Evolutionary conservation across 92 coral and sea anemone genomes (phyloP).

Genomic region (Palythoa grandis): DNA sequence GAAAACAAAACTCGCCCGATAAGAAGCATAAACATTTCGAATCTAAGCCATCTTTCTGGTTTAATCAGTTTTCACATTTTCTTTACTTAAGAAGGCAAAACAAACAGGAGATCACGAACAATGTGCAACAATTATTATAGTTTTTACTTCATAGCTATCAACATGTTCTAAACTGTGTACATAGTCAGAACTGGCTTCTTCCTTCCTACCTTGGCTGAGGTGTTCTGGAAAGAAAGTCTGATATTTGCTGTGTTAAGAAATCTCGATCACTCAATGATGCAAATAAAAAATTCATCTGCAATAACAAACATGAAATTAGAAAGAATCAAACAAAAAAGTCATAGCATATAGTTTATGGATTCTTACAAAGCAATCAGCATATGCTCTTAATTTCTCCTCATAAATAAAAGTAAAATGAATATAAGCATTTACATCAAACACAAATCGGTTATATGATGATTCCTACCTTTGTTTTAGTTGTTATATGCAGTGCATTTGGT

Average conservation of each 20-base stretch:
- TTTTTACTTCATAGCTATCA: neutral
- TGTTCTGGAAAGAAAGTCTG: constrained; percentile 94
- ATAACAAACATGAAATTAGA: constrained; percentile 2
- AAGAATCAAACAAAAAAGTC: neutral
- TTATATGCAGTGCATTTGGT: constrained; percentile 93
- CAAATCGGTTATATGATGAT: neutral
- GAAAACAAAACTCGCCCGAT: too few relatives aligned
- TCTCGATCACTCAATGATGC: constrained; percentile 94
- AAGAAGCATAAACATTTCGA: too few relatives aligned
- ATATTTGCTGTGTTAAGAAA: constrained; percentile 80
- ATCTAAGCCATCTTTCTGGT: too few relatives aligned
- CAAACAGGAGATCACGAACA: too few relatives aligned
- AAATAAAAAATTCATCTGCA: constrained; percentile 85
- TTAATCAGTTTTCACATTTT: too few relatives aligned
- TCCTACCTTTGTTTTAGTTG: constrained; percentile 88
- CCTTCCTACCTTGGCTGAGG: constrained; percentile 90
- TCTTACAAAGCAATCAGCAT: too few relatives aligned
- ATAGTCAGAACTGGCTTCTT: neutral
- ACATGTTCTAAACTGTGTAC: neutral
- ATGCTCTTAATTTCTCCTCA: too few relatives aligned
- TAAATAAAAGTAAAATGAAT: too few relatives aligned
- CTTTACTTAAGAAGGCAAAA: too few relatives aligned
- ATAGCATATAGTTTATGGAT: neutral
- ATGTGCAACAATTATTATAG: too few relatives aligned
- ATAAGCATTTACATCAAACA: too few relatives aligned